Percentiles rank a stretch among this genome's conserved stretches.
phyloP scores from a whole-genome alignment of 2,888 invertebrate species.

The Perizoma affinitatum region DNA sequence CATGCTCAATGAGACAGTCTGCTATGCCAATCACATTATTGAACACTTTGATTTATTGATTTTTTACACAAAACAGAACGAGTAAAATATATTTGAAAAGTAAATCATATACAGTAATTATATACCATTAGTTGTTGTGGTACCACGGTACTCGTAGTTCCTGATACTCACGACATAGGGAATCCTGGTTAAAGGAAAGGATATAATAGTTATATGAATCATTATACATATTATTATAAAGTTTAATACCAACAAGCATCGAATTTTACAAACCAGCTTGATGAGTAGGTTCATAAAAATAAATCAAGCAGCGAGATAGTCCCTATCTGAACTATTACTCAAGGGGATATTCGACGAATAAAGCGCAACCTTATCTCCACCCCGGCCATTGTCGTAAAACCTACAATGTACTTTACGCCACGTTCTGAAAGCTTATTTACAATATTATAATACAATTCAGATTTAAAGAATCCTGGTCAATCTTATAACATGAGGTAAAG shows the following conservation, averaged over 20 bases:
- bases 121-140: too few species aligned
- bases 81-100: background rate
- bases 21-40: slow-evolving; percentile 10
- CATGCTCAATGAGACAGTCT: slow-evolving; percentile 1
- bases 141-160: too few species aligned
- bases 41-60: slow-evolving; percentile 11
- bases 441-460: slow-evolving; percentile 30
- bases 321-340: slow-evolving; percentile 70
- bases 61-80: slow-evolving; percentile 1
- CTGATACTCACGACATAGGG: too few species aligned
- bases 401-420: slow-evolving; percentile 47
- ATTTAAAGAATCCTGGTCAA: slow-evolving; percentile 11
- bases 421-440: slow-evolving; percentile 44
- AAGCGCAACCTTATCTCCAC: slow-evolving; percentile 61
- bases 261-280: slow-evolving; percentile 46
- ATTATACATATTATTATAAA: slow-evolving; percentile 1
- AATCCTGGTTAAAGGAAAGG: too few species aligned
- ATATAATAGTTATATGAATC: too few species aligned
- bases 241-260: slow-evolving; percentile 39
- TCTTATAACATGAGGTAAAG: slow-evolving; percentile 6
- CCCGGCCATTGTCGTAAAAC: slow-evolving; percentile 48
- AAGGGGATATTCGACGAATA: slow-evolving; percentile 59
- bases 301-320: slow-evolving; percentile 62
- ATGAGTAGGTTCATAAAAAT: slow-evolving; percentile 61
- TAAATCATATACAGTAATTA: background rate